Percentiles rank a stretch among this genome's conserved stretches.
These are phyloP conservation scores for Ichneumon xanthorius DNA, from an alignment of 2,888 invertebrate species.

Conservation along the genomic window DNA sequence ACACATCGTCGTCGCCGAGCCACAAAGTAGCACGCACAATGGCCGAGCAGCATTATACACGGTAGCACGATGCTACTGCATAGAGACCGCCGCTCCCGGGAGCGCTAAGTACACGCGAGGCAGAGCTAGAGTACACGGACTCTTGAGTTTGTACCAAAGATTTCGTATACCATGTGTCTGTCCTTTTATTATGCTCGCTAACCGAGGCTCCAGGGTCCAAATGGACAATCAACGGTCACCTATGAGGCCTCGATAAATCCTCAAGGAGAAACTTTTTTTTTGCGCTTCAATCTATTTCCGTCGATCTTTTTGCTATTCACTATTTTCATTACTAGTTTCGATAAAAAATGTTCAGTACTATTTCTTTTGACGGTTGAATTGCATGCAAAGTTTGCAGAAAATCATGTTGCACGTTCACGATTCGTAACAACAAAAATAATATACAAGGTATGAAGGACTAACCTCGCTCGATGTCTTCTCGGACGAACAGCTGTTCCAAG, in stretches of 20 bases:
- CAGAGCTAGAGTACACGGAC: constrained; percentile 76
- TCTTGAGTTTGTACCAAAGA: constrained; percentile 82
- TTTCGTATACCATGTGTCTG: constrained; percentile 72
- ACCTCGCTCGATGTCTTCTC: too few relatives aligned
- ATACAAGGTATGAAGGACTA: too few relatives aligned
- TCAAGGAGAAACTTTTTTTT: constrained; percentile 31
- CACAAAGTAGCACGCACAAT: constrained; percentile 67
- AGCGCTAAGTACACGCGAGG: constrained; percentile 58
- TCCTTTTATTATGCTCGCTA: constrained; percentile 49
- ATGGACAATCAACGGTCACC: constrained; percentile 77
- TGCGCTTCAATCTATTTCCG: constrained; percentile 21
- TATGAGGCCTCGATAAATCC: constrained; percentile 53
- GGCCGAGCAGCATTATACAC: constrained; percentile 51
- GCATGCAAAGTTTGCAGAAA: background rate
- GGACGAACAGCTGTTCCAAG: too few relatives aligned
- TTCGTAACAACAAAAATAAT: too few relatives aligned
- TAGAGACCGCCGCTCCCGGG: constrained; percentile 36
- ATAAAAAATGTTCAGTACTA: background rate
- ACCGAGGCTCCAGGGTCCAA: constrained; percentile 70
- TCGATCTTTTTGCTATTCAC: background rate
- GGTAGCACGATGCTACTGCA: constrained; percentile 38
- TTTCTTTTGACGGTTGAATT: background rate
- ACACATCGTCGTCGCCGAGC: constrained; percentile 54
- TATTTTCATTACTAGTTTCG: background rate
- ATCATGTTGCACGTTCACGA: background rate